Conservation (phyloP, 2,113 vertebrate genomes). For the Cyanistes caeruleus region DNA sequence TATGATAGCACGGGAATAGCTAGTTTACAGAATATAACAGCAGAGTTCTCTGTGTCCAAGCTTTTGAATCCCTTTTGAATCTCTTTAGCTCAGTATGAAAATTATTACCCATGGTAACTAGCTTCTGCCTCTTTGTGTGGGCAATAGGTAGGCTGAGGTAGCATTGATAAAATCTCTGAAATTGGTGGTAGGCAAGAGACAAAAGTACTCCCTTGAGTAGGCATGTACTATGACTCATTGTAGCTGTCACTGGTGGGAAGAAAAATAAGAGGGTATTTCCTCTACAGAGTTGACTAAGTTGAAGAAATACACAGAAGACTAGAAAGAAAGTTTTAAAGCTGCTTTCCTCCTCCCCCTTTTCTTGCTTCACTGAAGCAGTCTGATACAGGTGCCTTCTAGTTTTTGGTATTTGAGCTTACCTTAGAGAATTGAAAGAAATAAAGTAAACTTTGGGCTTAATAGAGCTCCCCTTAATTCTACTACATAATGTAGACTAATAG, state of each 20-base stretch:
- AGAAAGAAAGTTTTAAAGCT: background rate
- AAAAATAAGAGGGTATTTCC: background rate
- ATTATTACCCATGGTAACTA: background rate
- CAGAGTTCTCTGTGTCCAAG: background rate
- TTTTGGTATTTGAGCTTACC: slow-evolving; percentile 3
- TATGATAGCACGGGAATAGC: background rate
- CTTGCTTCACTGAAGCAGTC: background rate
- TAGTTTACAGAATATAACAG: background rate
- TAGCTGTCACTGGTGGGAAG: background rate
- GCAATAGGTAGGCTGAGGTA: background rate
- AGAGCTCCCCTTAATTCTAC: slow-evolving; percentile 9
- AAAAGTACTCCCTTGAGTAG: background rate
- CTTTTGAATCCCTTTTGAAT: background rate
- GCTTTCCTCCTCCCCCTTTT: background rate
- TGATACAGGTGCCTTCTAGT: background rate
- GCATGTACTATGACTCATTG: background rate
- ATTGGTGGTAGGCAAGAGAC: background rate
- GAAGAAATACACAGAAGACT: background rate
- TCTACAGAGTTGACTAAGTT: background rate
- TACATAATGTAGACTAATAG: background rate
- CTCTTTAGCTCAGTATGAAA: background rate
- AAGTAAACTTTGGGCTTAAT: slow-evolving; percentile 8
- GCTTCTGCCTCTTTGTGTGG: background rate
- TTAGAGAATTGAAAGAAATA: slow-evolving; percentile 20
- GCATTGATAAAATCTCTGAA: background rate